phyloP scores from a whole-genome alignment of 2,797 vertebrate species.

The Pangasius sanitwongsei region DNA sequence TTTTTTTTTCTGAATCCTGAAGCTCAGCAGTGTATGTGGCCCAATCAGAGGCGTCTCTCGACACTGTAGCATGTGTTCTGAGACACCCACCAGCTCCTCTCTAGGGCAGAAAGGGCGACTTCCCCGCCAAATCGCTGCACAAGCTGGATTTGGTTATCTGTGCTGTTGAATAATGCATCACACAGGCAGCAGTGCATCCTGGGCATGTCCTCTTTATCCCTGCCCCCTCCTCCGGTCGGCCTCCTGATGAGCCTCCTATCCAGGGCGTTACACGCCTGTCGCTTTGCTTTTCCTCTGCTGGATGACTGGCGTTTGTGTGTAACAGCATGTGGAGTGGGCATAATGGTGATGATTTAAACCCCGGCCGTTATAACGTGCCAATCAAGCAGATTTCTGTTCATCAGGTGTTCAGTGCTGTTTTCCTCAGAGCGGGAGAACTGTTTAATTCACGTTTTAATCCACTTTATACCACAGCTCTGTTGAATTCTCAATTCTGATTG shows the following conservation, averaged over 20 bases:
- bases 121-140: slow-evolving; percentile 40
- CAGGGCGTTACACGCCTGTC: slow-evolving; percentile 36
- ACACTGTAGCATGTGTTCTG: slow-evolving; percentile 19
- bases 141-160: slow-evolving; percentile 49
- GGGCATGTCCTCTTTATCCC: slow-evolving; percentile 48
- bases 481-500: not conserved
- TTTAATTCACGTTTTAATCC: not conserved
- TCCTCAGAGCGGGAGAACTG: not conserved
- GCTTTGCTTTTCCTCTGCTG: slow-evolving; percentile 30
- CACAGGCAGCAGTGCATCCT: slow-evolving; percentile 46
- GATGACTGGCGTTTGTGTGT: slow-evolving; percentile 33
- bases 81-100: slow-evolving; percentile 31
- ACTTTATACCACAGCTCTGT: not conserved
- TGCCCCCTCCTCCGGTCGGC: slow-evolving; percentile 20
- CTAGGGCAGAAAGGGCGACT: slow-evolving; percentile 35
- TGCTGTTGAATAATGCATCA: slow-evolving; percentile 48
- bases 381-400: not conserved
- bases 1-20: not conserved
- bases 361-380: not conserved
- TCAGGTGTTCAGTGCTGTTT: not conserved
- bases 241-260: slow-evolving; percentile 39
- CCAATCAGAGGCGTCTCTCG: slow-evolving; percentile 15
- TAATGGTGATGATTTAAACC: slow-evolving; percentile 8
- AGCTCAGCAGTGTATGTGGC: slow-evolving; percentile 30
- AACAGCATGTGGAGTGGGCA: slow-evolving; percentile 13